Conservation (phyloP, 2,888 invertebrate species). For the Zygogramma bicolorata region DNA sequence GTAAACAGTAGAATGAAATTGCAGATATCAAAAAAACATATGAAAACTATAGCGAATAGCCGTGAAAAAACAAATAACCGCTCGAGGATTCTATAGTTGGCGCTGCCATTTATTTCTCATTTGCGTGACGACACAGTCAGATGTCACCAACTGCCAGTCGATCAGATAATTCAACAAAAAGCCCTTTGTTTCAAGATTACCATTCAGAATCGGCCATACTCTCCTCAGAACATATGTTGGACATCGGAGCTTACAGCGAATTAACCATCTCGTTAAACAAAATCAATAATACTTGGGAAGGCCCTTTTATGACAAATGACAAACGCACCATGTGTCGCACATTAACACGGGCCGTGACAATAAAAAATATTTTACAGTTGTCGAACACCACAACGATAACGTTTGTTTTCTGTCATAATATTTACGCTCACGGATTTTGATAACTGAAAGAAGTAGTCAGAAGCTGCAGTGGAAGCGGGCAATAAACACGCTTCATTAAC, state of each 20-base stretch:
- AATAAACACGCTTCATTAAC: constrained; percentile 72
- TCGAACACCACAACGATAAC: constrained; percentile 53
- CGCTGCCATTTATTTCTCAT: no score
- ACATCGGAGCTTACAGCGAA: constrained; percentile 31
- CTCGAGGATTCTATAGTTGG: no score
- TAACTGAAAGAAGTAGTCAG: constrained; percentile 68
- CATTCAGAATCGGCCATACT: constrained; percentile 22
- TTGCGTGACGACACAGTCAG: no score
- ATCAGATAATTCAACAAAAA: neutral
- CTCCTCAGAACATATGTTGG: constrained; percentile 24
- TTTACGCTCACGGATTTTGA: constrained; percentile 70
- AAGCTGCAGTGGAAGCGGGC: constrained; percentile 70
- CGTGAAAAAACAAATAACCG: no score
- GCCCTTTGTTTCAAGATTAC: constrained; percentile 2
- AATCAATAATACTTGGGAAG: constrained; percentile 53
- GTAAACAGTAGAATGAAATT: no score
- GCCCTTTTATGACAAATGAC: constrained; percentile 54
- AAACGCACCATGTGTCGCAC: constrained; percentile 55
- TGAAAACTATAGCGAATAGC: no score
- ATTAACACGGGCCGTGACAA: constrained; percentile 55
- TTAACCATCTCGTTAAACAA: constrained; percentile 59
- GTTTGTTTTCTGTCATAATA: constrained; percentile 70
- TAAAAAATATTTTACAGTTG: constrained; percentile 59
- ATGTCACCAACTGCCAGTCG: no score
- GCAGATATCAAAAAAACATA: no score